phyloP scores from a whole-genome alignment of 92 coral and sea anemone species.

The Parazoanthus darwini region DNA sequence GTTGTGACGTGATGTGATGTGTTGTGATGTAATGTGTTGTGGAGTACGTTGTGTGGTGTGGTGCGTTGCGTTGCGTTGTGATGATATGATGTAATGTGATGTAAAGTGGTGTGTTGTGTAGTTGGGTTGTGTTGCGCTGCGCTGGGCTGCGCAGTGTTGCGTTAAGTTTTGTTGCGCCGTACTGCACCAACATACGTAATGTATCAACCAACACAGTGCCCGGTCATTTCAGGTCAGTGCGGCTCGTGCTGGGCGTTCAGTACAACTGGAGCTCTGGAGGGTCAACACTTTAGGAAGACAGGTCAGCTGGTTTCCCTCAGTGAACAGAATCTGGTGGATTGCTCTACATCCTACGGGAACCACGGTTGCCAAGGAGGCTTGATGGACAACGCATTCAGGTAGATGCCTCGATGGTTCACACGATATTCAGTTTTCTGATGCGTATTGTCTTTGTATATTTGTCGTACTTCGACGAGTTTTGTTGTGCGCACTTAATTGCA shows the following conservation, averaged over 20 bases:
- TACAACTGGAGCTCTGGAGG: constrained; percentile 82
- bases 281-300: constrained; percentile 78
- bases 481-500: no score
- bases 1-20: background rate
- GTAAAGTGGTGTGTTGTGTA: no score
- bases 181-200: background rate
- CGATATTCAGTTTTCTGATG: no score
- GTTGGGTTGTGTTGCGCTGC: background rate
- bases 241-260: constrained; percentile 93
- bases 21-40: background rate
- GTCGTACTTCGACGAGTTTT: no score
- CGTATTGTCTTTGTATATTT: no score
- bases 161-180: no score
- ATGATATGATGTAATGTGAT: no score
- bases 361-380: constrained; percentile 61
- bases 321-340: constrained; percentile 87
- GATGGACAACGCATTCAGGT: constrained; percentile 71
- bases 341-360: constrained; percentile 67
- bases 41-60: background rate
- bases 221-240: constrained; percentile 56
- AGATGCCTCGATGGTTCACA: background rate
- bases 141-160: no score
- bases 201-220: background rate
- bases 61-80: background rate
- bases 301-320: constrained; percentile 83